These are phyloP conservation scores for Drosophila athabasca DNA, from an alignment of 1,140 invertebrate genomes.

Conservation along the genomic window DNA sequence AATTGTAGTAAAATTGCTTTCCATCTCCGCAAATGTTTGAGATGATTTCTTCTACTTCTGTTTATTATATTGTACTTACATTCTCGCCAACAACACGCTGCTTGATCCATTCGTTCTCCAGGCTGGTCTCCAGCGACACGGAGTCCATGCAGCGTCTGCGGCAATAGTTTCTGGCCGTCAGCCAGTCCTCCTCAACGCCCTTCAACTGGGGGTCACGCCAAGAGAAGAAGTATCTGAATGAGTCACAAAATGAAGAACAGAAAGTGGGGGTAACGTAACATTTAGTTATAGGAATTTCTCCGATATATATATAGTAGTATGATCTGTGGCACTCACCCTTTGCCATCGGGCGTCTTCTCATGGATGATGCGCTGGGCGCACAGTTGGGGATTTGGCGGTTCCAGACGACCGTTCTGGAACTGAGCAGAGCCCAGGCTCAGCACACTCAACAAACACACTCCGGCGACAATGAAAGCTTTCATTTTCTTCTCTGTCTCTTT, in stretches of 20 bases:
- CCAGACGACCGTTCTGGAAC: conserved; percentile 88
- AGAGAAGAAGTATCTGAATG: conserved; percentile 90
- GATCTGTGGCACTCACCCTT: conserved; percentile 71
- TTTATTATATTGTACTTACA: conserved; percentile 84
- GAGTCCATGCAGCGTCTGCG: conserved; percentile 93
- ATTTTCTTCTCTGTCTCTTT: conserved; percentile 67
- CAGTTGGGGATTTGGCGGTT: conserved; percentile 89
- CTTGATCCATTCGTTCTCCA: conserved; percentile 93
- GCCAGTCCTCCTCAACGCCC: conserved; percentile 91
- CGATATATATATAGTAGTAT: too few species aligned
- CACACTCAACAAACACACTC: conserved; percentile 84
- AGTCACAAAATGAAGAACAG: background rate
- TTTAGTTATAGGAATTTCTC: conserved; percentile 1
- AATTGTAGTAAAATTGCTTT: too few species aligned
- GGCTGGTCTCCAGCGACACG: conserved; percentile 91
- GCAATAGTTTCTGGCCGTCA: conserved; percentile 92
- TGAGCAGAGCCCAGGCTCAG: conserved; percentile 86
- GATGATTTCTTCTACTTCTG: too few species aligned
- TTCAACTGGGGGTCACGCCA: conserved; percentile 90
- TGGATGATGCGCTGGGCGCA: conserved; percentile 89
- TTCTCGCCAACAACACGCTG: conserved; percentile 88
- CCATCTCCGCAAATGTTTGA: too few species aligned
- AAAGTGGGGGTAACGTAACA: background rate
- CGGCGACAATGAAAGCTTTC: conserved; percentile 83
- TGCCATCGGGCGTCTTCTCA: conserved; percentile 86